Base-by-base conservation (phyloP, 1,140 invertebrate species). In the Helicorthomorpha holstii region DNA sequence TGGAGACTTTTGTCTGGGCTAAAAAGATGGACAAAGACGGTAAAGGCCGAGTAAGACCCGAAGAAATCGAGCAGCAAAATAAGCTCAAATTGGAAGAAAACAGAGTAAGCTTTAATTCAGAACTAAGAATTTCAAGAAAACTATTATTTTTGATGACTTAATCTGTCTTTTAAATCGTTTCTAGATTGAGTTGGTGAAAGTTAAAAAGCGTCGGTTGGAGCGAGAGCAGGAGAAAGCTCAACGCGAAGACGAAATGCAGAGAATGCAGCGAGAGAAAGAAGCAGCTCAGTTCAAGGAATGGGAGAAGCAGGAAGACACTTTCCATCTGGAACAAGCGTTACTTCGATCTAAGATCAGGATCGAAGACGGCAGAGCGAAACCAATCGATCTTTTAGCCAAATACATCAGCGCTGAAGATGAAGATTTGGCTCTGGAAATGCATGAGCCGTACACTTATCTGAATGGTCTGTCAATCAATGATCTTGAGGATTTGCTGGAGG, bases 11-110 rank as follows among this genome's bases (percentile, higher is more conserved):
- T 72, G 84, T 95, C 2, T 99, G 95, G 95, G 75, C 75, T 1
- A 98, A 98, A 65, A 98, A 99, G 67, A 70, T 97, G 27, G 82
- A 92, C 56, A 92, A 94, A 60, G 92, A 98, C 66, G 95, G 94
- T 4, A 72, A 94, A 7, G 76, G 79, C 42, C 78, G 78, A 59
- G 76, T 92, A 0, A 78, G 77, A 22, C 69, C 76, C 50, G 85
- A 93, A 56, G 83, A 94, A 60, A 70, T 98, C 4, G 89, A 96
- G 61, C 76, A 78, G 54, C 70, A 83, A 24, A 92, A 89, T 60
- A 73, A 85, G 46, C 74, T 80, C 41, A 94, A 95, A 61, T 85
- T 91, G 66, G 75, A 90, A 59, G 88, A 96, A 66, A 95, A 91
- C 66, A 86, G 81, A 63, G 73, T 54, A 25, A 48, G 43, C 0